phyloP scores from a whole-genome alignment of 2,113 vertebrate genomes.

The Baryphthengus martii region DNA sequence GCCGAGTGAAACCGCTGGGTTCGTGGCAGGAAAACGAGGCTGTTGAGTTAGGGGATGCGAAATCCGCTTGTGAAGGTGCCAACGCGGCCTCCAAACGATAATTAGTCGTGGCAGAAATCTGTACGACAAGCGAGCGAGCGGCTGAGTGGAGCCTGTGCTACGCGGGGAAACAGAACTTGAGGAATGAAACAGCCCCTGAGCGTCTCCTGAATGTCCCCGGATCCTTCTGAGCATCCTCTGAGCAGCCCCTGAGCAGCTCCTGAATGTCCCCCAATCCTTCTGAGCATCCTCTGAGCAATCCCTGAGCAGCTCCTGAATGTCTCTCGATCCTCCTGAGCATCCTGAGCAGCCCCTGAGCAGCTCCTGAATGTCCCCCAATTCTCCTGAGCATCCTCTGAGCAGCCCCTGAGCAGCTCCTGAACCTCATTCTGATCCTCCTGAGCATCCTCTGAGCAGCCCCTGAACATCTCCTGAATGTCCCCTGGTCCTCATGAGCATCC shows the following conservation, averaged over 20 bases:
- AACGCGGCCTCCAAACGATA: constrained; percentile 11
- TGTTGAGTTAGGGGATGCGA: constrained; percentile 16
- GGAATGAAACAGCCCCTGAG: neutral
- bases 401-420: neutral
- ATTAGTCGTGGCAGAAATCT: constrained; percentile 33
- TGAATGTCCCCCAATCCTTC: neutral
- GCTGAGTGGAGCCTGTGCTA: neutral
- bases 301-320: neutral
- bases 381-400: neutral
- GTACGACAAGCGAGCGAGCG: neutral
- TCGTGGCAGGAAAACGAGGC: neutral
- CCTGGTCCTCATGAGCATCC: neutral
- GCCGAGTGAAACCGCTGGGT: accelerated
- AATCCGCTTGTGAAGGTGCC: constrained; percentile 8
- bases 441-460: neutral
- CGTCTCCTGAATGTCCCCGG: neutral
- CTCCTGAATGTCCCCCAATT: no score
- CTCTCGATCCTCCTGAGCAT: neutral
- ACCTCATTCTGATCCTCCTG: neutral
- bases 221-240: neutral
- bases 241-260: neutral
- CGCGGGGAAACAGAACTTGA: neutral
- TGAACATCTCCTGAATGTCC: neutral
- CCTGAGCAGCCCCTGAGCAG: neutral
- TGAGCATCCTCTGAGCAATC: neutral